These are phyloP conservation scores for Ephialtes manifestator DNA, from an alignment of 2,888 invertebrate genomes.

Conservation along the genomic window DNA sequence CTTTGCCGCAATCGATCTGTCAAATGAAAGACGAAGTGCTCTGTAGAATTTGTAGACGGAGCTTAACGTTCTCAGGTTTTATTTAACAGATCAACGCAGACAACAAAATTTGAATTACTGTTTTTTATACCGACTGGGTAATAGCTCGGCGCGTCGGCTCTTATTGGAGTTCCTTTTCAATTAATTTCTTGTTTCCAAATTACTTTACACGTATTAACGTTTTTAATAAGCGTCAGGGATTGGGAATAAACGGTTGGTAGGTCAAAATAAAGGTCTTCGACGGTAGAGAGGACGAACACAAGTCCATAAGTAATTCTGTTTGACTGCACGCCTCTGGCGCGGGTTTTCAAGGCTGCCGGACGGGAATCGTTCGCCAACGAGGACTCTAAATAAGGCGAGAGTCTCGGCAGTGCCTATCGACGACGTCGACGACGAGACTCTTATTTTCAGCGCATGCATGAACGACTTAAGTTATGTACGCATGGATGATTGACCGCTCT, in stretches of 20 bases:
- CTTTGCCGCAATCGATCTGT: too few relatives aligned
- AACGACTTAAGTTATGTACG: slow-evolving; percentile 43
- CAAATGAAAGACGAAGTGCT: too few relatives aligned
- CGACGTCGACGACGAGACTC: slow-evolving; percentile 24
- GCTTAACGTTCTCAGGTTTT: too few relatives aligned
- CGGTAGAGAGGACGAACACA: not conserved
- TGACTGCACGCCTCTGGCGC: not conserved
- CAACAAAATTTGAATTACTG: too few relatives aligned
- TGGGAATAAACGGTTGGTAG: not conserved
- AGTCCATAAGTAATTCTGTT: slow-evolving; percentile 35
- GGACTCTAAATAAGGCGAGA: slow-evolving; percentile 55
- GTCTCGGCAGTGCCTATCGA: slow-evolving; percentile 31
- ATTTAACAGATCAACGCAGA: too few relatives aligned
- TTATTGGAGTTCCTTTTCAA: not conserved
- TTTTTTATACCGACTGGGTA: too few relatives aligned
- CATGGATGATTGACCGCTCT: slow-evolving; percentile 49
- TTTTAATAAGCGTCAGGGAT: not conserved
- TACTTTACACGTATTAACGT: not conserved
- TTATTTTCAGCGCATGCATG: slow-evolving; percentile 48
- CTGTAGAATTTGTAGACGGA: too few relatives aligned
- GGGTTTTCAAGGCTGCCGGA: slow-evolving; percentile 14
- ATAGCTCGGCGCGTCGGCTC: too few relatives aligned
- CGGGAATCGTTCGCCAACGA: slow-evolving; percentile 14
- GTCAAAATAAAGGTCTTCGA: not conserved
- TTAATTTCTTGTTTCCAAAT: not conserved